A percentile compares a stretch with the other conserved stretches of the same genome.
These are phyloP conservation scores for Cephus spinipes DNA, from an alignment of 2,888 invertebrate species.

Conservation along the genomic window DNA sequence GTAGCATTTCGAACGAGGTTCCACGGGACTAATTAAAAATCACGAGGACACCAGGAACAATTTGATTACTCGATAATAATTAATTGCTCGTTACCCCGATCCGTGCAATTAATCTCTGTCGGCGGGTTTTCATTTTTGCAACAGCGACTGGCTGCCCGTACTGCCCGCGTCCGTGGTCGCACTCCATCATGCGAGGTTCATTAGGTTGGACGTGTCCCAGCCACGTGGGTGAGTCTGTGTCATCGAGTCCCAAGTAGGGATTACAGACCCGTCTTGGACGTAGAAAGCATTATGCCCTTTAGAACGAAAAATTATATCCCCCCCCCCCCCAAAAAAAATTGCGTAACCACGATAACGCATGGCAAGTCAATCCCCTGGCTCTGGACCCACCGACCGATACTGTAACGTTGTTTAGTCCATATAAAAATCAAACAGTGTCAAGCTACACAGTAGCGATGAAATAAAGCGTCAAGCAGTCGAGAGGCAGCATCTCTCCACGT, in stretches of 20 bases:
- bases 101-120: conserved; percentile 50
- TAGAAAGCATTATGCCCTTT: neutral
- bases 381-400: neutral
- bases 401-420: neutral
- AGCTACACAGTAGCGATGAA: neutral
- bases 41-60: conserved; percentile 29
- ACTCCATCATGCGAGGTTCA: conserved; percentile 55
- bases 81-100: conserved; percentile 52
- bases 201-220: conserved; percentile 47
- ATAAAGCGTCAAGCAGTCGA: neutral
- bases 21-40: conserved; percentile 48
- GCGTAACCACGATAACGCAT: neutral
- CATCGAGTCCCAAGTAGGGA: conserved; percentile 39
- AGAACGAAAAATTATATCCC: neutral
- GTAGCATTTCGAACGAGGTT: neutral
- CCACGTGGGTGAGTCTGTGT: conserved; percentile 41
- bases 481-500: neutral
- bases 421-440: neutral
- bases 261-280: neutral
- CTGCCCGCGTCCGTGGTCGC: conserved; percentile 24
- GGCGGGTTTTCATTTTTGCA: conserved; percentile 43
- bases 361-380: neutral
- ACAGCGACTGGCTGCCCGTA: neutral
- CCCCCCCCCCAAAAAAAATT: neutral
- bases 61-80: conserved; percentile 56